phyloP scores from a whole-genome alignment of 2,113 vertebrate species.

The Fregetta grallaria region DNA sequence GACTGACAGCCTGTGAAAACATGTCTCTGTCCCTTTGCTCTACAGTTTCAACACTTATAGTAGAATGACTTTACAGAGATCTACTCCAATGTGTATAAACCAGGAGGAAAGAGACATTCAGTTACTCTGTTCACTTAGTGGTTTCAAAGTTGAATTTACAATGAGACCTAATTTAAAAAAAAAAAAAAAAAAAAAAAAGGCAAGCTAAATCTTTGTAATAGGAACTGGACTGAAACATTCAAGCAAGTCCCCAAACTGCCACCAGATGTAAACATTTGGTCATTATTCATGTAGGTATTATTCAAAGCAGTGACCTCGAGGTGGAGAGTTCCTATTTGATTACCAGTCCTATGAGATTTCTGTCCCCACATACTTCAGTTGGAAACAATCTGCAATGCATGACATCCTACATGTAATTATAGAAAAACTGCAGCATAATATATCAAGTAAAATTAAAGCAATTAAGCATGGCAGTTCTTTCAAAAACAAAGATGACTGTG shows the following conservation, averaged over 20 bases:
- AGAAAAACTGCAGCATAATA: slow-evolving; percentile 40
- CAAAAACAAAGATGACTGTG: slow-evolving; percentile 15
- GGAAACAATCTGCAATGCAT: slow-evolving; percentile 56
- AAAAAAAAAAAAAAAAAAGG: neutral
- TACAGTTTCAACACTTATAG: neutral
- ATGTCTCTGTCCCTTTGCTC: neutral
- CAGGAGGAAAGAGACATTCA: neutral
- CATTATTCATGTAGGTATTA: slow-evolving; percentile 35
- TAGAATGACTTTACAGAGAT: neutral
- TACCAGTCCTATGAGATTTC: slow-evolving; percentile 40
- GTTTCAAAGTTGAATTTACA: neutral
- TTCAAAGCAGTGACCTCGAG: slow-evolving; percentile 51
- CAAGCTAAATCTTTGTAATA: neutral
- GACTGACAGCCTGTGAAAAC: neutral
- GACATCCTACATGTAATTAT: slow-evolving; percentile 46
- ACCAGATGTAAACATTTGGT: slow-evolving; percentile 42
- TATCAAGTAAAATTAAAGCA: slow-evolving; percentile 57
- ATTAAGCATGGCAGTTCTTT: slow-evolving; percentile 32
- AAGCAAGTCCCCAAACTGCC: neutral
- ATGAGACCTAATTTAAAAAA: neutral
- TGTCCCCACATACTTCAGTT: slow-evolving; percentile 34
- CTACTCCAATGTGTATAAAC: neutral
- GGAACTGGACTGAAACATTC: neutral
- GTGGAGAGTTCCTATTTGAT: slow-evolving; percentile 36
- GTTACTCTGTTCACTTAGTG: neutral